Evolutionary conservation across 2,888 invertebrate genomes (phyloP), one percentile per base, ranked within the genome.

Genomic region (Microchrysa polita): DNA sequence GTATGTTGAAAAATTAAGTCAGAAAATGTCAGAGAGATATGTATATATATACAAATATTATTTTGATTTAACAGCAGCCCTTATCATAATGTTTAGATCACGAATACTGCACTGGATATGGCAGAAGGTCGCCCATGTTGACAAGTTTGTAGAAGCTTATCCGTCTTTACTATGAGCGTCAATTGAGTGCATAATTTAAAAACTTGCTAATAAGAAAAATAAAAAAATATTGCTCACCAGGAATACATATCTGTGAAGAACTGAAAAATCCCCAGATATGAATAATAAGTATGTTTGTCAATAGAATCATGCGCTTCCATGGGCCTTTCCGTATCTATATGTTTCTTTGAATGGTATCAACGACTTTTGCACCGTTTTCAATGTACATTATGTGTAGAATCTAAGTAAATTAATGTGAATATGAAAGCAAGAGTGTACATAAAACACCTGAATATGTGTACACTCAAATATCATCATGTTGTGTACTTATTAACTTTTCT

Each of bases 361-460:
- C 27, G 27, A 20, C 65, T 44, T 65, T 65, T 14, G 65, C 65
- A 65, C 48, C 20, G 9, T 65, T 65, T 42, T 65, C 65, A 22
- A 65, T 65, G 44, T 48, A 18, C 65, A 65, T 20, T 22, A 10
- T 48, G 2, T n/a, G 12, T 12, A 5, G 16, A 4, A n/a, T 48
- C 48, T n/a, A 48, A n/a, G 12, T 48, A 34, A 34, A 34, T 4
- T 48, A 48, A 48, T 48, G 10, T 44, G 18, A 27, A 65, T 16
- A 65, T 48, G 65, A 65, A 65, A 65, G 65, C 65, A 65, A 65
- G 44, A 65, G 65, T 65, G 65, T 9, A 14, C 60, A 60, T 42
- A 23, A 40, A 2, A 59, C 14, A 23, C 22, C 22, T 59, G 9
- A 20, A 5, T 59, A 59, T 40, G 34, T 40, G 16, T 27, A 9